Percentiles rank a stretch among this genome's conserved stretches.
phyloP scores from a whole-genome alignment of 2,888 invertebrate genomes.

The Neuroscelio doddi region DNA sequence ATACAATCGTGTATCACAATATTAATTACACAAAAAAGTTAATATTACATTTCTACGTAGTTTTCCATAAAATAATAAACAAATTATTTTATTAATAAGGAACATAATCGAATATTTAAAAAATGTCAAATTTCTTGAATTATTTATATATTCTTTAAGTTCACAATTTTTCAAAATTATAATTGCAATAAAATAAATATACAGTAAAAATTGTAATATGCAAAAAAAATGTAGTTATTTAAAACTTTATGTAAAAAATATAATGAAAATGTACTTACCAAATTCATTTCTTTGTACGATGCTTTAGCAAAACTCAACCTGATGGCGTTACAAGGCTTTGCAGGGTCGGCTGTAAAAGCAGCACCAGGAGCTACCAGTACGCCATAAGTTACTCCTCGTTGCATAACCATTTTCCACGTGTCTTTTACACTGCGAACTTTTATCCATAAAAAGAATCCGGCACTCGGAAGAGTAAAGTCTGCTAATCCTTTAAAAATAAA shows the following conservation, averaged over 20 bases:
- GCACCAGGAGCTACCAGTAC: conserved; percentile 84
- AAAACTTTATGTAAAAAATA: too few species aligned
- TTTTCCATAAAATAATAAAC: too few species aligned
- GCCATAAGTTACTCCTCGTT: conserved; percentile 79
- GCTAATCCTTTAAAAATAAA: conserved; percentile 75
- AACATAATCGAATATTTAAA: too few species aligned
- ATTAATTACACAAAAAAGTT: too few species aligned
- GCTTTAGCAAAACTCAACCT: conserved; percentile 83
- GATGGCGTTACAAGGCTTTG: conserved; percentile 78
- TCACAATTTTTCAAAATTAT: conserved; percentile 8
- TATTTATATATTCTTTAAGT: too few species aligned
- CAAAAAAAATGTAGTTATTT: too few species aligned
- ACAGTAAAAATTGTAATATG: too few species aligned
- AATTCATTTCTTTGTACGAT: conserved; percentile 78
- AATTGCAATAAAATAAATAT: too few species aligned
- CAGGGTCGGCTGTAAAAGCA: conserved; percentile 79
- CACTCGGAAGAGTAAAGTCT: conserved; percentile 79
- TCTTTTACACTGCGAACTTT: conserved; percentile 79
- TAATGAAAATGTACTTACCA: conserved; percentile 70
- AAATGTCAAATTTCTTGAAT: conserved; percentile 1
- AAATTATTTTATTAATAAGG: too few species aligned
- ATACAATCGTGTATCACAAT: too few species aligned
- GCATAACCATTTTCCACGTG: conserved; percentile 82
- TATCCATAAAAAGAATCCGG: conserved; percentile 88
- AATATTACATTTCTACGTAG: too few species aligned